Evolutionary conservation across 37 sponge, comb jelly and placozoan genomes (phyloP).

Genomic region (Hormiphora californensis): DNA sequence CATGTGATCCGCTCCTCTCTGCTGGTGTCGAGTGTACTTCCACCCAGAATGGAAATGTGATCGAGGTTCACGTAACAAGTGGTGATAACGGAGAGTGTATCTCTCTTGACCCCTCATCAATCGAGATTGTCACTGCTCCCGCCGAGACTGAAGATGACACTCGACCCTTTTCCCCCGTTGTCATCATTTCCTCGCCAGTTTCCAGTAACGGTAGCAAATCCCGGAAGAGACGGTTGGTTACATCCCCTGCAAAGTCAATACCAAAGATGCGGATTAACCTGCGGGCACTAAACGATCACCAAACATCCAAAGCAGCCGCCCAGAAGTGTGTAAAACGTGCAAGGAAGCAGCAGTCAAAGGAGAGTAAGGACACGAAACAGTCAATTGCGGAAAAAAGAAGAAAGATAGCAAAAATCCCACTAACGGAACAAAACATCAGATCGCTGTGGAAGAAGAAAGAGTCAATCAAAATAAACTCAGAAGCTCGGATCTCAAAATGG

Average conservation of each 20-base stretch:
- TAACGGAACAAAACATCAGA: conserved; percentile 2
- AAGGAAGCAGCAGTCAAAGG: conserved; percentile 41
- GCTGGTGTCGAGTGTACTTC: not conserved
- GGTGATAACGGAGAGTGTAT: conserved; percentile 18
- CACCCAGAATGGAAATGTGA: conserved; percentile 35
- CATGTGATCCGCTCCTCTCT: conserved; percentile 8
- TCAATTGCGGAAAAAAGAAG: conserved; percentile 10
- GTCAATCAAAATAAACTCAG: not conserved
- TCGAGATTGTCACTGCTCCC: not conserved
- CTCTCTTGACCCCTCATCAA: not conserved
- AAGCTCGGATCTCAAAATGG: conserved; percentile 18
- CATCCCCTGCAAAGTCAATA: conserved; percentile 22
- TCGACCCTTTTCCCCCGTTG: not conserved
- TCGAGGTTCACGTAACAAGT: conserved; percentile 24
- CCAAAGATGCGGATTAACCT: conserved; percentile 43
- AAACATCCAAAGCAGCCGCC: conserved; percentile 4
- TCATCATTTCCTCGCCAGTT: not conserved
- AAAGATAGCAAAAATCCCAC: conserved; percentile 24
- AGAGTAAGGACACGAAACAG: not conserved
- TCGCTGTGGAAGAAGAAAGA: conserved; percentile 19
- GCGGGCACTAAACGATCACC: not conserved
- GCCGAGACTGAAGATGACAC: not conserved
- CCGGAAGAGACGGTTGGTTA: not conserved
- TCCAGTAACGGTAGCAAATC: not conserved
- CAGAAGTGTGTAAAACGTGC: conserved; percentile 51